Evolutionary conservation across 2,113 vertebrate genomes (phyloP), one percentile per base, ranked within the genome.

Genomic region (Chloebia gouldiae): DNA sequence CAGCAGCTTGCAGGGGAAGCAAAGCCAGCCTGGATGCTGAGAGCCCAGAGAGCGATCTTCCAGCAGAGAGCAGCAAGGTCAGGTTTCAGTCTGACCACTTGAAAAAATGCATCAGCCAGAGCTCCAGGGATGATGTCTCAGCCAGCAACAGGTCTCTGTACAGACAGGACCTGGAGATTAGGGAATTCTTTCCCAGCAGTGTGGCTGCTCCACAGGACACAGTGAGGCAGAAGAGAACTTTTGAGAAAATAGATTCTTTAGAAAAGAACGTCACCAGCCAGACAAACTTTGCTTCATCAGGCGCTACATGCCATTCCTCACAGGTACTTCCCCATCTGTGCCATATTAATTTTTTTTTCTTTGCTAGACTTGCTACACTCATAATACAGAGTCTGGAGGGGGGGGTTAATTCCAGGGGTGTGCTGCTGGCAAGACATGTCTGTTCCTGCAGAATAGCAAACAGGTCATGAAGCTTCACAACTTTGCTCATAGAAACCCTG

Each of bases 181-280:
- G 78, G 45, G 91, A 87, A 60, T 90, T 57, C 69, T 72, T 96
- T 88, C 96, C 97, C 44, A 92, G 70, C 3, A 97, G 96, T 33
- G 59, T 54, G 30, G 51, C 87, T 42, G 61, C 80, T 14, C 93
- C 91, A 2, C 96, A 96, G 73, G 98, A 99, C 49, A 95, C 97
- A 44, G 93, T 98, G 47, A 97, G 99, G 42, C 98, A 99, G 96
- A 99, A 99, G 94, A 98, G 99, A 92, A 98, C 98, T 28, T 99
- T 98, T 93, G 99, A 99, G 94, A 99, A 99, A 95, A 98, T 99
- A 93, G 98, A 99, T 97, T 99, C 98, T 65, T 96, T 99, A 96
- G 98, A 99, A 96, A 98, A 98, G 97, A 98, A 97, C 1, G 66
- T 98, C 78, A 98, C 97, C n/a, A 98, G 98, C 88, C 98, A 98